Evolutionary conservation across 2,113 vertebrate genomes (phyloP), one percentile per base, ranked within the genome.

Genomic region (Anguilla japonica): DNA sequence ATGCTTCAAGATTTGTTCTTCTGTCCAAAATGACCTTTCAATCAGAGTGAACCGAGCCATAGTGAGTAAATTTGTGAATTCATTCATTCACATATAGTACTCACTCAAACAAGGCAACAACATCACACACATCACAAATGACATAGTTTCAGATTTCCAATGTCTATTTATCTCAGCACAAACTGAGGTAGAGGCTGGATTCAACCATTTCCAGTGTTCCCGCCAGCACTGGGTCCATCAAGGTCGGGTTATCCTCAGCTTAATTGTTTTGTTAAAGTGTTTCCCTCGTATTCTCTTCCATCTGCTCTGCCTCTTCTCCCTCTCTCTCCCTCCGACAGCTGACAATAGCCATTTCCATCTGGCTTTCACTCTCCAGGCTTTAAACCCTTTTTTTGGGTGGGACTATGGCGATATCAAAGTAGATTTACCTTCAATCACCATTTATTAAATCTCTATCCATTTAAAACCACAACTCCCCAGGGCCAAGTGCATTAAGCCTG

Each of bases 371-470:
- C n/a, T 75, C 26, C 71, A 75, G 26, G 90, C 88, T 93, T 94
- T 95, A 92, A 95, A 91, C 93, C 93, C 93, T 94, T 96, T 96
- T 95, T 90, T 34, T 75, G 60, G 60, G 60, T 2, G 89, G 1
- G 94, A 90, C 91, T 95, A 93, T 95, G 93, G 92, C 95, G 3
- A 94, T 94, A 92, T 93, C 92, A 97, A 97, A 98, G 97, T 96
- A 97, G 98, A 98, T 99, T 98, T 98, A 96, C 96, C 95, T 97
- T 96, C 97, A 98, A 97, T 99, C 96, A 94, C 96, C 96, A 99
- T 99, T 98, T 99, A 97, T 97, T 98, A 98, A 99, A 98, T 98
- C 97, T 97, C 96, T 93, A 94, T 96, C 96, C 96, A 97, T 97
- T 97, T 95, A 96, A 97, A 96, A 95, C 91, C 91, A 92, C 93